Conservation (phyloP, 2,888 invertebrate species). For the Zygaena filipendulae region DNA sequence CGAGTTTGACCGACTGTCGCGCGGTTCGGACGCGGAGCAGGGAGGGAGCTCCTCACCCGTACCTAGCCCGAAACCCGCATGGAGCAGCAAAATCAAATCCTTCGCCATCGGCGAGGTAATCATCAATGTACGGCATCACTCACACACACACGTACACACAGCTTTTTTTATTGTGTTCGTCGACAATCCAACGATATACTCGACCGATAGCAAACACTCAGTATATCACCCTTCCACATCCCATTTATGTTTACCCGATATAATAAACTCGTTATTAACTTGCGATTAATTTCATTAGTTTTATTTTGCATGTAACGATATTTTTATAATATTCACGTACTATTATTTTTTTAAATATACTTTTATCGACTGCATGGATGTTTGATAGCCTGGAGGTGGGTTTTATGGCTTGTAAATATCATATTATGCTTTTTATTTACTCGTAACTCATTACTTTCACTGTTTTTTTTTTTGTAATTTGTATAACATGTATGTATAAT, state of each 20-base stretch:
- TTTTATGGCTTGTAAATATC: slow-evolving; percentile 55
- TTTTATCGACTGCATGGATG: slow-evolving; percentile 57
- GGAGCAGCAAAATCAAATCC: slow-evolving; percentile 66
- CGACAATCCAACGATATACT: slow-evolving; percentile 41
- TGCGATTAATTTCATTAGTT: slow-evolving; percentile 55
- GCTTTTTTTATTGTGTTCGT: slow-evolving; percentile 68
- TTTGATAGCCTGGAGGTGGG: slow-evolving; percentile 48
- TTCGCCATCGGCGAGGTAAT: slow-evolving; percentile 69
- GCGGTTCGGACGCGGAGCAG: slow-evolving; percentile 42
- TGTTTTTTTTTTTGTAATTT: slow-evolving; percentile 20
- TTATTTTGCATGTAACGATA: slow-evolving; percentile 57
- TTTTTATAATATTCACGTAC: slow-evolving; percentile 33
- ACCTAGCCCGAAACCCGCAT: slow-evolving; percentile 52
- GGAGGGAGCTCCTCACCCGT: slow-evolving; percentile 46
- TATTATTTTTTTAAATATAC: slow-evolving; percentile 31
- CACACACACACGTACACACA: slow-evolving; percentile 45
- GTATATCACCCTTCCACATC: slow-evolving; percentile 39
- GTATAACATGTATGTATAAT: slow-evolving; percentile 15
- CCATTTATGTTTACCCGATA: slow-evolving; percentile 37
- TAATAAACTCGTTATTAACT: slow-evolving; percentile 48
- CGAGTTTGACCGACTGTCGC: slow-evolving; percentile 42
- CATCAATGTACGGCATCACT: slow-evolving; percentile 55
- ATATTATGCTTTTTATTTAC: slow-evolving; percentile 39
- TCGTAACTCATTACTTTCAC: slow-evolving; percentile 29
- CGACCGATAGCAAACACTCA: slow-evolving; percentile 42